Base-by-base conservation (phyloP, 1,140 invertebrate genomes). In the Cyclargus thomasi region DNA sequence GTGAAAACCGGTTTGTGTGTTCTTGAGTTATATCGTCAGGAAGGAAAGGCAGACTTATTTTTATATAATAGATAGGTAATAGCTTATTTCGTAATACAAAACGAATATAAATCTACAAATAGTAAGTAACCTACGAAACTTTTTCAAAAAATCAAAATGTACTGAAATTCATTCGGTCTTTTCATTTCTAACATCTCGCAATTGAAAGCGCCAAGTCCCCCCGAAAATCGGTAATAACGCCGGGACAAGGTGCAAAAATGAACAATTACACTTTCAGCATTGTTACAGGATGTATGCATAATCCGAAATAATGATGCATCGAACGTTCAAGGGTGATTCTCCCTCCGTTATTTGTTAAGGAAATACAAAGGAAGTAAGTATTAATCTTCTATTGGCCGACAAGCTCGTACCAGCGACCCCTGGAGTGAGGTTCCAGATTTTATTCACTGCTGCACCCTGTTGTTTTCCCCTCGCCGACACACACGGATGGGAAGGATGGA, bases 341-440 rank as follows among this genome's bases (percentile, higher is more conserved):
- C 74, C 78, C 76, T 75, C 68, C 67, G 76, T 77, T 82, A 77
- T 80, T 81, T 81, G 82, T 80, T 69, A 74, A 72, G 74, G 70
- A 76, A 78, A 78, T 74, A 83, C 76, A 82, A 85, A 85, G 76
- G 78, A 78, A 70, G 71, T 71, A 70, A 77, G 82, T 80, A 86
- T 85, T 86, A 85, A 86, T 86, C 82, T 86, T 85, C 78, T 76
- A 80, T 80, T 78, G 77, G 74, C 79, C 73, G 76, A 77, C 79
- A 79, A 77, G 75, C 80, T 77, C 68, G 67, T 77, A 75, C 70
- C 70, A 71, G 67, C 74, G 76, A 76, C 83, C 84, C 82, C 81
- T 77, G 75, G 75, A 77, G 80, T 76, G 81, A 79, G 77, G 74
- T 80, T 76, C 77, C 75, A 79, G 79, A 77, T 83, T 81, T 82